Base-by-base conservation (phyloP, 2,797 vertebrate genomes). In the Epinephelus awoara region DNA sequence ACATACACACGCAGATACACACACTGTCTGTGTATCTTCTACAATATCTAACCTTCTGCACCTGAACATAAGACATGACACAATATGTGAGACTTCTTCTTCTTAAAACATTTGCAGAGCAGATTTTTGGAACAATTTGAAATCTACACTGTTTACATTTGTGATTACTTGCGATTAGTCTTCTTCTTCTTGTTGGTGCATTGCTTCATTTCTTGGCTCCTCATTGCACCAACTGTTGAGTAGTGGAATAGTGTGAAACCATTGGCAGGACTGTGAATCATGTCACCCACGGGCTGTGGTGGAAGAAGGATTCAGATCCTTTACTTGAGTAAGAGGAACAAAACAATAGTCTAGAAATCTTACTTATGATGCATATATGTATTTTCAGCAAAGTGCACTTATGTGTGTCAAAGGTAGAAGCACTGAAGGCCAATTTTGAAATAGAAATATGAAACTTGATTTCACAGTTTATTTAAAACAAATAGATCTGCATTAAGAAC, bases 181-280 rank as follows among this genome's bases (percentile, higher is more conserved):
- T 7, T 50, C 18, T 19, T 71, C 9, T 44, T 47, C 15, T 25
- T 29, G 9, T 50, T 57, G 18, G 50, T 23, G 40, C 50, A 46
- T 59, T 59, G 47, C 59, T 66, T 49, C 3, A 55, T 54, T 29
- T 66, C 18, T 49, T 42, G 47, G 61, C 21, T 58, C n/a, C 12
- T 5, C n/a, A 29, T 25, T 70, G 27, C 49, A 56, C 42, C 49
- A 66, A 69, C 56, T 64, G 51, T 46, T 9, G 15, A 51, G 69
- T 19, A 69, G 44, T 40, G 40, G 10, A 54, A 38, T 25, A 19
- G 40, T 55, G 58, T 55, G 40, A 76, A 76, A 62, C 56, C n/a
- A 38, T 62, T 68, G 65, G 57, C 49, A 68, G 42, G 57, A 54
- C 42, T 69, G 51, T 3, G 42, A 13, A 49, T 69, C 57, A 27